phyloP scores from a whole-genome alignment of 2,797 vertebrate genomes.

The Chelon labrosus region DNA sequence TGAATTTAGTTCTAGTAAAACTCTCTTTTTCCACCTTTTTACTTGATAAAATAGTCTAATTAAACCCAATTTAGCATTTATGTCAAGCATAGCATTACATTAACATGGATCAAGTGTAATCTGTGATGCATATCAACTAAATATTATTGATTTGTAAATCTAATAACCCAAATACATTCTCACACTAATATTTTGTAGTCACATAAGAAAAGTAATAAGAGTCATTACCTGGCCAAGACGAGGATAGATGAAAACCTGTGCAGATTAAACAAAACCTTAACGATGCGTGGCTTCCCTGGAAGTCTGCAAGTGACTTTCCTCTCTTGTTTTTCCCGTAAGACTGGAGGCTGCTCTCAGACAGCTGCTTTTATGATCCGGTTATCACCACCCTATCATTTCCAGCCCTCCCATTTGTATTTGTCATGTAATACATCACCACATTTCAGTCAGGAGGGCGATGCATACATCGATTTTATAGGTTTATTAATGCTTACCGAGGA shows the following conservation, averaged over 20 bases:
- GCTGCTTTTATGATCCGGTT: slow-evolving; percentile 54
- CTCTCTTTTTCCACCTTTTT: no score
- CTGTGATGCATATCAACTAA: background rate
- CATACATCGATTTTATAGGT: slow-evolving; percentile 7
- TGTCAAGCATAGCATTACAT: background rate
- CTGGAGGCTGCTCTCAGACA: background rate
- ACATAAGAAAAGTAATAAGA: no score
- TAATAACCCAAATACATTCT: background rate
- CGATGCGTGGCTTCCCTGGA: slow-evolving; percentile 49
- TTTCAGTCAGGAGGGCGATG: background rate
- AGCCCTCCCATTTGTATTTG: slow-evolving; percentile 51
- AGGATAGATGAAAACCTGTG: background rate
- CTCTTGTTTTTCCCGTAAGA: background rate
- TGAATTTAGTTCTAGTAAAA: no score
- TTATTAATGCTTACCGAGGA: slow-evolving; percentile 7
- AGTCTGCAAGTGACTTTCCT: slow-evolving; percentile 2
- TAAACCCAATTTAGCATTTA: background rate
- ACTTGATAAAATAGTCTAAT: no score
- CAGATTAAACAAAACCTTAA: background rate
- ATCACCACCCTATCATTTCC: slow-evolving; percentile 17
- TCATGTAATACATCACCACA: slow-evolving; percentile 2
- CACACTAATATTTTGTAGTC: no score
- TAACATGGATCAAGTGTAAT: background rate
- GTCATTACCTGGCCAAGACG: background rate
- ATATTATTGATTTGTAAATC: background rate